Conservation (phyloP, 1,140 invertebrate species). For the Camponotus floridanus region DNA sequence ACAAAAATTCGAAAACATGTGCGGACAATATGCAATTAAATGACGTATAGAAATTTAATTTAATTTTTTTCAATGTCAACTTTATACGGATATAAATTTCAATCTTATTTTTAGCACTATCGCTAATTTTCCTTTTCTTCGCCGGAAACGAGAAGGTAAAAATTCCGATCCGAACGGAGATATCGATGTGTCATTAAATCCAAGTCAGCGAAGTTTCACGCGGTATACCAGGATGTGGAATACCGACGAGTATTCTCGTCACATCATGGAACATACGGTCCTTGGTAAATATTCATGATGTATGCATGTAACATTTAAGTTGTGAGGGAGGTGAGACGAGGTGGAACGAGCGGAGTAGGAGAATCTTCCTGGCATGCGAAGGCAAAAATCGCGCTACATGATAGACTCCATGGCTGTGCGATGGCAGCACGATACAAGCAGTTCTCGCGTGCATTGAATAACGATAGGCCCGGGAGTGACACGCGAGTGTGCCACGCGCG, state of each 20-base stretch:
- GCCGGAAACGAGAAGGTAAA: neutral
- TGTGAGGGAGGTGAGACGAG: neutral
- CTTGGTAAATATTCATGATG: constrained; percentile 79
- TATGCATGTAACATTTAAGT: constrained; percentile 60
- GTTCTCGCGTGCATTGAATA: constrained; percentile 64
- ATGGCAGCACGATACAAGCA: constrained; percentile 79
- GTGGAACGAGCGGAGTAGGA: constrained; percentile 23
- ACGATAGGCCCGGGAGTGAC: constrained; percentile 45
- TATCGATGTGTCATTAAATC: constrained; percentile 63
- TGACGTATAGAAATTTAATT: no score
- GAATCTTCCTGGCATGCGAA: constrained; percentile 60
- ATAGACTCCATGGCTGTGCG: constrained; percentile 65
- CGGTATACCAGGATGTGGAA: neutral
- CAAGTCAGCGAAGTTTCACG: constrained; percentile 46
- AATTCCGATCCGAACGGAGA: constrained; percentile 12
- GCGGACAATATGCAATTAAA: no score
- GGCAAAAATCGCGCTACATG: constrained; percentile 52
- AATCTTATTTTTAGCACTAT: neutral
- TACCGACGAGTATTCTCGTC: constrained; percentile 65
- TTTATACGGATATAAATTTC: neutral
- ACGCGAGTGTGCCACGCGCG: constrained; percentile 33
- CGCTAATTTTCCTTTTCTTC: no score
- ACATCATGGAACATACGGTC: constrained; percentile 67
- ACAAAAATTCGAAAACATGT: no score
- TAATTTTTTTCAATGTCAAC: no score